Evolutionary conservation across 2,797 vertebrate genomes (phyloP).

Genomic region (Lindbergichthys nudifrons): DNA sequence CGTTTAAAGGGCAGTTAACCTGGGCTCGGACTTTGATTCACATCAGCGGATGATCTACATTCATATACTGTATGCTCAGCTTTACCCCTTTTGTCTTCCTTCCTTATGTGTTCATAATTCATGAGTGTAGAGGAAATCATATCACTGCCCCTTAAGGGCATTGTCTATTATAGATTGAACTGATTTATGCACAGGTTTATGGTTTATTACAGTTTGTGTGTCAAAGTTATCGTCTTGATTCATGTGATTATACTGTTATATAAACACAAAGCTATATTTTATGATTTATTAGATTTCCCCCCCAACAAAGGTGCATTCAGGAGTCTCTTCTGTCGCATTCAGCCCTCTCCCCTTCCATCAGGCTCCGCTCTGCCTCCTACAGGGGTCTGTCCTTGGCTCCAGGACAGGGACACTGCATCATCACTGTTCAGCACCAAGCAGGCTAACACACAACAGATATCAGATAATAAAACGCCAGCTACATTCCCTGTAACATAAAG

Average conservation of each 20-base stretch:
- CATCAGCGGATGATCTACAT: constrained; percentile 42
- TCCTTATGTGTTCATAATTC: constrained; percentile 57
- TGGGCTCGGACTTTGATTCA: constrained; percentile 28
- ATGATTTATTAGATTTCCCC: constrained; percentile 41
- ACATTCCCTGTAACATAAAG: constrained; percentile 29
- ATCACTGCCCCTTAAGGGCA: constrained; percentile 21
- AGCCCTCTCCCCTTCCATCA: constrained; percentile 50
- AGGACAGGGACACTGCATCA: constrained; percentile 67
- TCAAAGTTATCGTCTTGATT: constrained; percentile 47
- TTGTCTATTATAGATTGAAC: constrained; percentile 45
- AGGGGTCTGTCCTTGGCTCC: constrained; percentile 66
- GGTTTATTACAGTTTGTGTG: constrained; percentile 26
- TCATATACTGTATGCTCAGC: constrained; percentile 41
- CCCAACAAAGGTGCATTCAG: constrained; percentile 28
- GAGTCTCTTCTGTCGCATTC: constrained; percentile 31
- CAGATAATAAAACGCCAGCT: constrained; percentile 50
- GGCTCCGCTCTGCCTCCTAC: constrained; percentile 43
- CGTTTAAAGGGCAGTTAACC: constrained; percentile 57
- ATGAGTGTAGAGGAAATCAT: constrained; percentile 48
- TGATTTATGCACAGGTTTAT: constrained; percentile 51
- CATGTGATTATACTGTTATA: constrained; percentile 50
- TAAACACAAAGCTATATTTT: constrained; percentile 15
- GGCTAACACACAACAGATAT: constrained; percentile 48
- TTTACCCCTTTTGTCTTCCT: constrained; percentile 32
- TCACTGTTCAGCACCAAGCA: constrained; percentile 55